Evolutionary conservation across 1,140 invertebrate species (phyloP).

Genomic region (Ips typographus): DNA sequence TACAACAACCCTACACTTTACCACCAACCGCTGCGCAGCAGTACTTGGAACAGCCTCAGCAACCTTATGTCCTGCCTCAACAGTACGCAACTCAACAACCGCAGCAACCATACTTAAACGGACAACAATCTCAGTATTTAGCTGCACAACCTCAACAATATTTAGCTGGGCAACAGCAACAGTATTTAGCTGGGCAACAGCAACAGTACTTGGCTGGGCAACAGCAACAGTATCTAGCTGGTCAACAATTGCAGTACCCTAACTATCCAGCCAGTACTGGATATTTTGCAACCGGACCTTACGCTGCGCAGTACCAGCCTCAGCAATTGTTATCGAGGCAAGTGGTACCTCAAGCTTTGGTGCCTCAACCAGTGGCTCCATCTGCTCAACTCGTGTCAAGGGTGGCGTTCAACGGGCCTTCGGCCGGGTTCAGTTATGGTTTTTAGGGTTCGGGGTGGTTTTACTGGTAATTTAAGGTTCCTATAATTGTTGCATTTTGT

Average conservation of each 20-base stretch:
- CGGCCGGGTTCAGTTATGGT: constrained; percentile 21
- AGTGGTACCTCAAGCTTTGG: not conserved
- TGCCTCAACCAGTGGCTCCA: not conserved
- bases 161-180: not conserved
- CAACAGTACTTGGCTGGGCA: not conserved
- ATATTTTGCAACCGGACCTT: constrained; percentile 30
- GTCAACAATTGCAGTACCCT: not conserved
- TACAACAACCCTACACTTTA: not conserved
- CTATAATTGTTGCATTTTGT: too few species aligned
- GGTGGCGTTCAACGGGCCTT: constrained; percentile 23
- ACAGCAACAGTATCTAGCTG: constrained; percentile 2
- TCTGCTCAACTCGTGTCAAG: constrained; percentile 20
- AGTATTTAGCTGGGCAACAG: not conserved
- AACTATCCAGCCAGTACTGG: not conserved
- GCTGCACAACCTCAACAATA: not conserved
- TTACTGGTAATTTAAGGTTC: too few species aligned
- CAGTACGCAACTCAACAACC: constrained; percentile 2
- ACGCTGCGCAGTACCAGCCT: constrained; percentile 16
- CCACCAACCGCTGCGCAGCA: not conserved
- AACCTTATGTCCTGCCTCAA: not conserved
- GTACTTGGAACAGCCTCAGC: not conserved
- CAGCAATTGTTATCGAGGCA: not conserved
- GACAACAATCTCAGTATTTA: not conserved
- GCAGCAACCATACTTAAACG: not conserved
- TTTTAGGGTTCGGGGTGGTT: constrained; percentile 6